These are phyloP conservation scores for Cheilosia impressa DNA, from an alignment of 2,888 invertebrate species.

Conservation along the genomic window DNA sequence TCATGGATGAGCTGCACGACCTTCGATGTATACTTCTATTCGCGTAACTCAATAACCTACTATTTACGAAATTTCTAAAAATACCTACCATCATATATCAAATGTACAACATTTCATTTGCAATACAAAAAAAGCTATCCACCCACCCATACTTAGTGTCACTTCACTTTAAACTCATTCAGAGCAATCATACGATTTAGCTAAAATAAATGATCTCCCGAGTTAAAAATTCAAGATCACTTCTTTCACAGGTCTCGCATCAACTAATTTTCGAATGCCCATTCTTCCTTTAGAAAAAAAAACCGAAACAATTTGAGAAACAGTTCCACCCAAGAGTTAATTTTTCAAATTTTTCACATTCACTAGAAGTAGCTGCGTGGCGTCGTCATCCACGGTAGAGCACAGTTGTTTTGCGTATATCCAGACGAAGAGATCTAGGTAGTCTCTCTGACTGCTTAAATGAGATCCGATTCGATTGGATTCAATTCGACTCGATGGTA, in stretches of 20 bases:
- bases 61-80: conserved; percentile 8
- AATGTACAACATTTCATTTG: conserved; percentile 39
- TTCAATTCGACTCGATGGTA: conserved; percentile 39
- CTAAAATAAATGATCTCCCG: conserved; percentile 40
- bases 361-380: conserved; percentile 8
- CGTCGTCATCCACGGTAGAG: not conserved
- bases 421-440: conserved; percentile 47
- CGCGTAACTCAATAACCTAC: not conserved
- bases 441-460: conserved; percentile 67
- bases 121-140: conserved; percentile 10
- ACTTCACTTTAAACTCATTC: conserved; percentile 32
- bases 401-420: conserved; percentile 50
- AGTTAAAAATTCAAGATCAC: conserved; percentile 58
- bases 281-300: conserved; percentile 9
- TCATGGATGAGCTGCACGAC: too few species aligned
- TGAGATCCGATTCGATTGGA: conserved; percentile 60
- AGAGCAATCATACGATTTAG: conserved; percentile 35
- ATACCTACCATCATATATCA: not conserved
- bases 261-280: conserved; percentile 17
- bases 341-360: conserved; percentile 51
- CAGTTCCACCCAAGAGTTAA: conserved; percentile 49
- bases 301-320: conserved; percentile 22
- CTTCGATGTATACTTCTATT: not conserved
- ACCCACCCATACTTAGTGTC: conserved; percentile 50
- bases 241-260: conserved; percentile 42